Evolutionary conservation across 2,888 invertebrate species (phyloP).

Genomic region (Nemotelus pantherinus): DNA sequence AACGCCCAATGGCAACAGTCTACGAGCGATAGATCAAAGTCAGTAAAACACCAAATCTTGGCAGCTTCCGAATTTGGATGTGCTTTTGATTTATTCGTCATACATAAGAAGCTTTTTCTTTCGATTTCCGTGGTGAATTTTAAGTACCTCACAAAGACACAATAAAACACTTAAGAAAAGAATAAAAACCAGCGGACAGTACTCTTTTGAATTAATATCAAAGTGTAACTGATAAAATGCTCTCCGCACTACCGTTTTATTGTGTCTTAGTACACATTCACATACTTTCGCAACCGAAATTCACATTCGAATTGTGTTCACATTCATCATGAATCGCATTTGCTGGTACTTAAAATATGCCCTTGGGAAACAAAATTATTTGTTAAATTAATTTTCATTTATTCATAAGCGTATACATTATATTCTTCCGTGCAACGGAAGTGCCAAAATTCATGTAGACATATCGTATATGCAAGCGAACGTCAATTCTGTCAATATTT

Average conservation of each 20-base stretch:
- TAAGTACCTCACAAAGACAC: slow-evolving; percentile 10
- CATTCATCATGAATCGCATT: slow-evolving; percentile 25
- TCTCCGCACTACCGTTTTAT: background rate
- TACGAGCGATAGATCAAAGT: slow-evolving; percentile 29
- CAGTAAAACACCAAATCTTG: slow-evolving; percentile 24
- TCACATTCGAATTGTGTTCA: slow-evolving; percentile 10
- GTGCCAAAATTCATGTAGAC: background rate
- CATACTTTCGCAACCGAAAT: background rate
- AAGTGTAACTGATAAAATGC: too few relatives aligned
- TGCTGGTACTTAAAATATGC: slow-evolving; percentile 31
- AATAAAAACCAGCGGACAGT: background rate
- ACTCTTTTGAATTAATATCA: background rate
- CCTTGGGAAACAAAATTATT: slow-evolving; percentile 3
- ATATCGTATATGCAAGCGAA: background rate
- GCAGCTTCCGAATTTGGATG: background rate
- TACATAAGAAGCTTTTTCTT: background rate
- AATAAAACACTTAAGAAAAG: background rate
- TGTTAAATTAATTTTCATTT: background rate
- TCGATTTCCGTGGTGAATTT: slow-evolving; percentile 21
- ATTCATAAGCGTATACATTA: background rate
- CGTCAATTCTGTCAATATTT: background rate
- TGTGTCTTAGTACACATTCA: background rate
- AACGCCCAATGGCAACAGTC: slow-evolving; percentile 64
- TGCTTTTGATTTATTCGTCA: slow-evolving; percentile 12
- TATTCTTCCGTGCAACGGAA: background rate